Conservation (phyloP, 1,140 invertebrate species). For the Hypsibius dujardini region DNA sequence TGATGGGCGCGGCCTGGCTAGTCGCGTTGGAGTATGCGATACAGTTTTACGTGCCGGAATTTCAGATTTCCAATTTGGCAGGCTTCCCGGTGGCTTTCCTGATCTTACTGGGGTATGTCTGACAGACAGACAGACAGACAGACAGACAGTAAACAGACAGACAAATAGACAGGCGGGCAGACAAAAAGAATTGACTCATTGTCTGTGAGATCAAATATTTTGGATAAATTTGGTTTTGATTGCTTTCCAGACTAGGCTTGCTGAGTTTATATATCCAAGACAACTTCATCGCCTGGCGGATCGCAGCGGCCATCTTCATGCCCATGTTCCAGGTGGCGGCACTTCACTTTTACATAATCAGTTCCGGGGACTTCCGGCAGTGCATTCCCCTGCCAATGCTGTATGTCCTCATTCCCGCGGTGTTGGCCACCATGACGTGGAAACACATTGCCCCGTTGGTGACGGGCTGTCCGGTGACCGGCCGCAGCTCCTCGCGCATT, state of each 20-base stretch:
- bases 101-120: not conserved
- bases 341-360: not conserved
- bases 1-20: not conserved
- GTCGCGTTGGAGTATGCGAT: not conserved
- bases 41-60: not conserved
- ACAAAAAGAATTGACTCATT: not conserved
- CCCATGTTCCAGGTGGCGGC: not conserved
- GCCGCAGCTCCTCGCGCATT: not conserved
- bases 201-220: not conserved
- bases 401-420: not conserved
- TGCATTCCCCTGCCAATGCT: not conserved
- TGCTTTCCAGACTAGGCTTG: not conserved
- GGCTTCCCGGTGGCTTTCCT: not conserved
- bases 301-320: not conserved
- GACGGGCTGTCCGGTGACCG: not conserved
- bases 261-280: conserved; percentile 5
- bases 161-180: not conserved
- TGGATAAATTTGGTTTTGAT: not conserved
- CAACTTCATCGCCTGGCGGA: not conserved
- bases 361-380: conserved; percentile 2
- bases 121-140: not conserved
- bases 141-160: not conserved
- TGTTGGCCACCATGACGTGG: not conserved
- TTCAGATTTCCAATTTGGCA: not conserved
- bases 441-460: not conserved